phyloP scores from a whole-genome alignment of 2,888 invertebrate genomes.

The Chalcosyrphus nemorum region DNA sequence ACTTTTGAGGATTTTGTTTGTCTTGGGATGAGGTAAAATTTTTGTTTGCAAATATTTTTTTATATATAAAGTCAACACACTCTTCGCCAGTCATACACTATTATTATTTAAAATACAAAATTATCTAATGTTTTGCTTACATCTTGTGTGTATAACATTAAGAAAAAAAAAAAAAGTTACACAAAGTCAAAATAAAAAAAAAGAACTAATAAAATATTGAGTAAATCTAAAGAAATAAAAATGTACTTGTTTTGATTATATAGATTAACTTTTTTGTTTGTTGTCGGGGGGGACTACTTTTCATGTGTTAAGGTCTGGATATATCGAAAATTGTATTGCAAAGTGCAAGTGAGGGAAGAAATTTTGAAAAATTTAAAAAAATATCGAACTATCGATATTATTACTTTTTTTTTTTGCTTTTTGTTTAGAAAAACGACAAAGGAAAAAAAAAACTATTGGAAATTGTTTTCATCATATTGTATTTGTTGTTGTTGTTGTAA shows the following conservation, averaged over 20 bases:
- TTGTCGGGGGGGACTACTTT: slow-evolving; percentile 33
- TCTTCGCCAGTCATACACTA: slow-evolving; percentile 73
- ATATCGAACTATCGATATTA: not conserved
- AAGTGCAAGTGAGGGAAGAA: not conserved
- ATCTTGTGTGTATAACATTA: slow-evolving; percentile 50
- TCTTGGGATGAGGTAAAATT: slow-evolving; percentile 55
- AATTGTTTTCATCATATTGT: slow-evolving; percentile 54
- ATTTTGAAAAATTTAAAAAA: not conserved
- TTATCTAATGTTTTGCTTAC: slow-evolving; percentile 68
- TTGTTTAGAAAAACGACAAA: slow-evolving; percentile 7
- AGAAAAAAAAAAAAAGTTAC: slow-evolving; percentile 55
- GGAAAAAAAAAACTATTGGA: slow-evolving; percentile 52
- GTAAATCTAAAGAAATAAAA: slow-evolving; percentile 52
- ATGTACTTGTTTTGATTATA: slow-evolving; percentile 27
- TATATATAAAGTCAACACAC: slow-evolving; percentile 65
- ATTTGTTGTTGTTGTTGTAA: slow-evolving; percentile 27
- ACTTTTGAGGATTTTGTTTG: not conserved
- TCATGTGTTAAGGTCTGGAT: not conserved
- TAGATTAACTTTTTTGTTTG: slow-evolving; percentile 40
- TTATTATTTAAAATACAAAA: slow-evolving; percentile 62
- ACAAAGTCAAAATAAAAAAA: slow-evolving; percentile 59
- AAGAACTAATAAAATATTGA: slow-evolving; percentile 41
- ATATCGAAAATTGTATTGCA: slow-evolving; percentile 11
- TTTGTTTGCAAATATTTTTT: slow-evolving; percentile 50
- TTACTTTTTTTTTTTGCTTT: not conserved